phyloP scores from a whole-genome alignment of 2,113 vertebrate species.

The Seriola rivoliana region DNA sequence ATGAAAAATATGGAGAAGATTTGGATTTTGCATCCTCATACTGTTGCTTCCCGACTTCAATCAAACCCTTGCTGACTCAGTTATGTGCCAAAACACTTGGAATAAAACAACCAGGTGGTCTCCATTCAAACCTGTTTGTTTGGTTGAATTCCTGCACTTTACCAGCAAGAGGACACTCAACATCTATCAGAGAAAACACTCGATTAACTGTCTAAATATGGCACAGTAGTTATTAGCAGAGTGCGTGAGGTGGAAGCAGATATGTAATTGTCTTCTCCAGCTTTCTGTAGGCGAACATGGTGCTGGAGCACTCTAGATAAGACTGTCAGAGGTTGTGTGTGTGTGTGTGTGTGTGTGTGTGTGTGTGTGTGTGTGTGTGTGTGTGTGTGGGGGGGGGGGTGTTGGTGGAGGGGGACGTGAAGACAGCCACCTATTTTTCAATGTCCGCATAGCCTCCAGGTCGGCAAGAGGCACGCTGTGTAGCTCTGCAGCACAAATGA shows the following conservation, averaged over 20 bases:
- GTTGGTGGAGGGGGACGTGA: not conserved
- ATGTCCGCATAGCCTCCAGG: conserved; percentile 49
- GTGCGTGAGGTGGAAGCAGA: conserved; percentile 32
- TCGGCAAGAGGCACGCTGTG: conserved; percentile 32
- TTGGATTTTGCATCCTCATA: not conserved
- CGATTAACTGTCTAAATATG: conserved; percentile 14
- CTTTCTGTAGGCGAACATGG: conserved; percentile 21
- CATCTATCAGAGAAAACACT: not conserved
- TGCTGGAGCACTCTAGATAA: conserved; percentile 56
- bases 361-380: not conserved
- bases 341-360: too few species aligned
- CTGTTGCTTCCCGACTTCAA: not conserved
- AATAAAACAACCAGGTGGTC: conserved; percentile 5
- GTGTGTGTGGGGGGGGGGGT: not conserved
- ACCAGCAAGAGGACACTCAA: not conserved
- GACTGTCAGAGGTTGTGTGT: conserved; percentile 13
- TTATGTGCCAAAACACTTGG: not conserved
- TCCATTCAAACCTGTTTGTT: not conserved
- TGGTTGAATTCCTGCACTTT: conserved; percentile 1
- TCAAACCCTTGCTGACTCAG: not conserved
- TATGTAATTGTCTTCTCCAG: conserved; percentile 53
- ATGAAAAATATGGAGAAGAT: not conserved
- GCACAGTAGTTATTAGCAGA: conserved; percentile 17
- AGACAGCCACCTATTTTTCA: conserved; percentile 69
- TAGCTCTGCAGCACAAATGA: conserved; percentile 66